phyloP scores from a whole-genome alignment of 1,140 invertebrate species.

The Drosophila pachea region DNA sequence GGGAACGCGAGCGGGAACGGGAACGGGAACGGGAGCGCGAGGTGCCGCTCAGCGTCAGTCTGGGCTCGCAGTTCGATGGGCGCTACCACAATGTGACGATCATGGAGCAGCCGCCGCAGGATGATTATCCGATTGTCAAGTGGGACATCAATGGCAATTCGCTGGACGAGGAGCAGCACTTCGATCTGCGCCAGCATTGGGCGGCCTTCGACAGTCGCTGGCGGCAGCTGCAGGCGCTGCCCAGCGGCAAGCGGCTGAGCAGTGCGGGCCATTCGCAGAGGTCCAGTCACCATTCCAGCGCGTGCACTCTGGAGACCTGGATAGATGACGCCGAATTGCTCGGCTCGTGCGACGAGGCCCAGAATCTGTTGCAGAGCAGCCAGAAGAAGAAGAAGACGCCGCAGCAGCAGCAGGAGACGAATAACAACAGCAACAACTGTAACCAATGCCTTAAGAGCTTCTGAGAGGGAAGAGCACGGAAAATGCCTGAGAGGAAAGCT shows the following conservation, averaged over 20 bases:
- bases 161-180: conserved; percentile 59
- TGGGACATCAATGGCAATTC: conserved; percentile 78
- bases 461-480: conserved; percentile 18
- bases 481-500: background rate
- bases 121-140: conserved; percentile 66
- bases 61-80: conserved; percentile 68
- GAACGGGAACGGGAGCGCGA: conserved; percentile 6
- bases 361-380: conserved; percentile 33
- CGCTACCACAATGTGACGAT: conserved; percentile 67
- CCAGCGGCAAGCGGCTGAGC: conserved; percentile 21
- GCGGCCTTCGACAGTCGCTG: conserved; percentile 45
- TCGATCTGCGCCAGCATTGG: conserved; percentile 48
- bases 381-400: background rate
- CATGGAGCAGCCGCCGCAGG: conserved; percentile 62
- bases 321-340: conserved; percentile 62
- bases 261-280: conserved; percentile 44
- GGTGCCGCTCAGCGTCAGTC: conserved; percentile 51
- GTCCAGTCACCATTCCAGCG: conserved; percentile 74
- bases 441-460: conserved; percentile 72
- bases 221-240: conserved; percentile 34
- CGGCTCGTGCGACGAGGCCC: conserved; percentile 47
- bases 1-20: background rate
- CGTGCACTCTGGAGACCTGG: conserved; percentile 77
- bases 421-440: conserved; percentile 39
- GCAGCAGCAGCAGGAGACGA: background rate